A percentile compares a stretch with the other conserved stretches of the same genome.
phyloP scores from a whole-genome alignment of 2,797 vertebrate genomes.

The Brotula barbata region DNA sequence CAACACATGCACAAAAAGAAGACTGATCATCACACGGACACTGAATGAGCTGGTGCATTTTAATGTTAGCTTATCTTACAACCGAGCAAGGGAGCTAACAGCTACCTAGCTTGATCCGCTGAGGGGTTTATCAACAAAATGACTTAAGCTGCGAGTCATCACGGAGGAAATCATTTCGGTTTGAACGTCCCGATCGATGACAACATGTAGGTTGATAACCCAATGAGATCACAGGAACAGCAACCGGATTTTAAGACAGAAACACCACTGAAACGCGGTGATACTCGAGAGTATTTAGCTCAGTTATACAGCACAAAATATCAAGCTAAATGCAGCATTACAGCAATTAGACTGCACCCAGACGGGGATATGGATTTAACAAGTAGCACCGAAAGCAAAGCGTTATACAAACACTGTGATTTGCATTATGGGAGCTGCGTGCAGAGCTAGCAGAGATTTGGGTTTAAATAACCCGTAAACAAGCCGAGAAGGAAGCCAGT shows the following conservation, averaged over 20 bases:
- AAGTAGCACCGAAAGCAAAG: not conserved
- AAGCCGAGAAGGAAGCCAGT: not conserved
- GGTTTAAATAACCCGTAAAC: not conserved
- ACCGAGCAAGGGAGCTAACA: constrained; percentile 34
- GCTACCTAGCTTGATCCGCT: constrained; percentile 50
- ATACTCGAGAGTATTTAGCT: not conserved
- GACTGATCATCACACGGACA: too few species aligned
- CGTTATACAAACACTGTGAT: not conserved
- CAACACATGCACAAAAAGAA: not conserved
- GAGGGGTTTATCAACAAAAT: constrained; percentile 64
- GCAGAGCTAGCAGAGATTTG: not conserved
- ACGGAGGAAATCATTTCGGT: constrained; percentile 10
- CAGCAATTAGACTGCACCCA: constrained; percentile 69
- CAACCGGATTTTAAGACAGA: too few species aligned
- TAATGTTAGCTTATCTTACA: not conserved
- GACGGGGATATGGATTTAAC: not conserved
- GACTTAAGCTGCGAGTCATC: constrained; percentile 48
- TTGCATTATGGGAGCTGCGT: not conserved
- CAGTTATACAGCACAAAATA: constrained; percentile 20
- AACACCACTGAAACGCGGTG: not conserved
- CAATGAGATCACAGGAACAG: not conserved
- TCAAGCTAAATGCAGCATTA: constrained; percentile 30
- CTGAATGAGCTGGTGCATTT: not conserved
- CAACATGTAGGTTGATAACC: not conserved
- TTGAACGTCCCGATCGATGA: constrained; percentile 13